Evolutionary conservation across 2,888 invertebrate species (phyloP).

Genomic region (Mongoloraphidia duomilia): DNA sequence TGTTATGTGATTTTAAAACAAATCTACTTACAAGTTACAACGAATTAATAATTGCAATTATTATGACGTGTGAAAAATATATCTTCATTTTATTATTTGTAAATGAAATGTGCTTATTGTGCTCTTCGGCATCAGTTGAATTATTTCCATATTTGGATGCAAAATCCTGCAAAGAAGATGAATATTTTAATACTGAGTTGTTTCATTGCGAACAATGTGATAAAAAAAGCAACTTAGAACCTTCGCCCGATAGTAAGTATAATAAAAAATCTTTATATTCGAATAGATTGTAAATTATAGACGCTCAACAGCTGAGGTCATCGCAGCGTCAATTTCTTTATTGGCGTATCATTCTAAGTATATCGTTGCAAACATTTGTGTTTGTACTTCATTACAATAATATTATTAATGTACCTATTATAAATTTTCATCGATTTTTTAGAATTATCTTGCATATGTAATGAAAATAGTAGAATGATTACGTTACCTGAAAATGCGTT

Average conservation of each 20-base stretch:
- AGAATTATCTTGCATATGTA: conserved; percentile 35
- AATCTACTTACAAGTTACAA: too few relatives aligned
- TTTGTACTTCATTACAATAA: background rate
- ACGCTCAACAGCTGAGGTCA: too few relatives aligned
- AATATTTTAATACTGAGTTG: conserved; percentile 24
- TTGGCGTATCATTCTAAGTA: too few relatives aligned
- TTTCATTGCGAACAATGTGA: conserved; percentile 35
- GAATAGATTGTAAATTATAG: too few relatives aligned
- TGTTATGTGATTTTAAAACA: too few relatives aligned
- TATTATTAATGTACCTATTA: background rate
- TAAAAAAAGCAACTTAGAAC: conserved; percentile 24
- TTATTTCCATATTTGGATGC: background rate
- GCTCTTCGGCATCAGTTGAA: background rate
- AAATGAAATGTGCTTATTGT: too few relatives aligned
- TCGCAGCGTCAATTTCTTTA: too few relatives aligned
- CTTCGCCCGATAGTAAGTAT: conserved; percentile 27
- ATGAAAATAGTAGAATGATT: conserved; percentile 23
- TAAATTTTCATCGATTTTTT: too few relatives aligned
- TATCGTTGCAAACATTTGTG: background rate
- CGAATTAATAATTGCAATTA: too few relatives aligned
- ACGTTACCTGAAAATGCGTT: conserved; percentile 17
- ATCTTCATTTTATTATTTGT: too few relatives aligned
- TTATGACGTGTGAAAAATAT: too few relatives aligned
- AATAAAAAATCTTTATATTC: too few relatives aligned
- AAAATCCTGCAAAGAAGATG: conserved; percentile 7